Evolutionary conservation across 1,140 invertebrate genomes (phyloP), one percentile per base, ranked within the genome.

Genomic region (Pseudobourletiella spinata): DNA sequence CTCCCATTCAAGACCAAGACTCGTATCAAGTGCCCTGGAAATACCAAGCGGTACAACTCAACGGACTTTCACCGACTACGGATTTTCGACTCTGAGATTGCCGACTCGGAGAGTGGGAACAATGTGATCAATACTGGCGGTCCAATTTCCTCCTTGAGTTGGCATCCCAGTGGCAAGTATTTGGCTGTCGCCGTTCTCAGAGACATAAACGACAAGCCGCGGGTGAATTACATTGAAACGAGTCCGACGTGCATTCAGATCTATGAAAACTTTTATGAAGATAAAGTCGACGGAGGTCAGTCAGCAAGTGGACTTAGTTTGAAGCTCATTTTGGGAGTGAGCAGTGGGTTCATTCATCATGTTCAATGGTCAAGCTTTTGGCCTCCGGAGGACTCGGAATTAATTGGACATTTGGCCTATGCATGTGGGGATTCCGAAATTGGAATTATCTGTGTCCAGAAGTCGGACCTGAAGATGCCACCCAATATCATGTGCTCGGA

Each of bases 161-260:
- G 64, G 64, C 64, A 69, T 64, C 64, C 67, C 2, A 61, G 46
- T 32, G 61, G 58, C 24, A 61, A 63, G 25, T 59, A 39, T 16
- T 32, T 69, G 1, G 67, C 67, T 6, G 32, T 66, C 22, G 26
- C 67, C 22, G 61, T 55, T 2, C 29, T 59, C 1, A 26, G 20
- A 15, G 32, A 62, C n/a, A 14, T n/a, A 15, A 35, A 26, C 20
- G 64, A 65, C 2, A 26, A 42, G 2, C 29, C 59, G 3, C 42
- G 42, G n/a, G 24, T 22, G 18, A 2, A 22, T 25, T 18, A 57
- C 2, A 28, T 39, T 8, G 43, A n/a, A 18, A 6, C 2, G 3
- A 48, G 42, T 20, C 28, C 30, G 26, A 61, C 51, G 14, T 25
- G 11, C 18, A 57, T 69, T 29, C 67, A 66, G 35, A 66, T 69